Evolutionary conservation across 1,140 invertebrate species (phyloP).

Genomic region (Aphaenogaster floridana): DNA sequence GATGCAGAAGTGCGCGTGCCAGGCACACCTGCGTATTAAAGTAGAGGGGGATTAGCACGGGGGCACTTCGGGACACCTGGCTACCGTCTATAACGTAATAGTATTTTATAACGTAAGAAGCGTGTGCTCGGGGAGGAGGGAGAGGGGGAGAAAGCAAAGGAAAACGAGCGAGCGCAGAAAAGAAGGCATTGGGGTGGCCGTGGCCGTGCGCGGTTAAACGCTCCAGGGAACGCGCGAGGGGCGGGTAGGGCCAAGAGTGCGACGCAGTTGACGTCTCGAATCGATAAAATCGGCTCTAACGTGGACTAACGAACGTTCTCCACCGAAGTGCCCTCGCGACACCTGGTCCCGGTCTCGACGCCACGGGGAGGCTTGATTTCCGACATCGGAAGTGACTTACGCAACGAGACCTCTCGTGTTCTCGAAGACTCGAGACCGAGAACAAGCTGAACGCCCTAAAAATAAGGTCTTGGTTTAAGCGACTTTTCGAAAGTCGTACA

Average conservation of each 20-base stretch:
- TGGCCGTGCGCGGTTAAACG: constrained; percentile 51
- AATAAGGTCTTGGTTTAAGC: background rate
- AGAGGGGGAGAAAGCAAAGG: constrained; percentile 20
- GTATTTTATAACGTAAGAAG: constrained; percentile 68
- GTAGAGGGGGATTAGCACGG: constrained; percentile 57
- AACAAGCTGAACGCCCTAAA: background rate
- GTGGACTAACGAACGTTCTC: constrained; percentile 52
- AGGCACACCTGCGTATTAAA: constrained; percentile 75
- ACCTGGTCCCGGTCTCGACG: constrained; percentile 53
- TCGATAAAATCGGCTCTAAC: constrained; percentile 69
- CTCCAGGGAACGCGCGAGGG: constrained; percentile 19
- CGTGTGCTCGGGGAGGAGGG: constrained; percentile 28
- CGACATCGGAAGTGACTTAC: constrained; percentile 36
- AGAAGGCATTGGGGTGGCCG: constrained; percentile 54
- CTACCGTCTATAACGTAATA: constrained; percentile 75
- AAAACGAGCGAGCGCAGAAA: constrained; percentile 64
- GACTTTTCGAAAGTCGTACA: background rate
- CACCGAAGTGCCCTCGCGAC: constrained; percentile 44
- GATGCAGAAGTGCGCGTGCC: constrained; percentile 74
- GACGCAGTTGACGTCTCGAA: constrained; percentile 69
- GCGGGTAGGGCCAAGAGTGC: constrained; percentile 35
- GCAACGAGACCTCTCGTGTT: constrained; percentile 31
- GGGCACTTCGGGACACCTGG: constrained; percentile 75
- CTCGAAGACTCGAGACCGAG: background rate
- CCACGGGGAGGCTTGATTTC: constrained; percentile 36